phyloP scores from a whole-genome alignment of 2,797 vertebrate species.

The Parauchenoglanis ngamensis region DNA sequence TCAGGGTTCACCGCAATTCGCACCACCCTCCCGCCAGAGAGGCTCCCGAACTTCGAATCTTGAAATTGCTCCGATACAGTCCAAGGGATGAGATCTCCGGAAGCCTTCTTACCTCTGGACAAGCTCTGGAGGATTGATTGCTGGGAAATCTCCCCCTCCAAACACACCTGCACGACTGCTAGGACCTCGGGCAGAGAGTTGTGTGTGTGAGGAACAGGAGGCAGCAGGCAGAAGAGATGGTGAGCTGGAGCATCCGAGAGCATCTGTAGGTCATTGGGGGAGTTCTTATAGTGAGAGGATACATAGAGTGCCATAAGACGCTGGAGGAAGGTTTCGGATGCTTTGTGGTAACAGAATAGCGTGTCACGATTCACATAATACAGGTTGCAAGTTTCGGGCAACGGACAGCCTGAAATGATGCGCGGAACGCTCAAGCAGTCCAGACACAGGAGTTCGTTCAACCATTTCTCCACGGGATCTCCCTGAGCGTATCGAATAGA shows the following conservation, averaged over 20 bases:
- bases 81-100: conserved; percentile 97
- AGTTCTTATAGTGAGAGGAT: conserved; percentile 99
- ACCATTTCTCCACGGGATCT: conserved; percentile 94
- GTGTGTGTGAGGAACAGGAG: conserved; percentile 92
- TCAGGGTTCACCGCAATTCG: conserved; percentile 96
- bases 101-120: conserved; percentile 96
- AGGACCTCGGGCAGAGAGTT: conserved; percentile 94
- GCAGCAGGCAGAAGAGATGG: conserved; percentile 95
- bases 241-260: conserved; percentile 96
- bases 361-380: conserved; percentile 99
- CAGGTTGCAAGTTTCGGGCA: conserved; percentile 92
- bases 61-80: conserved; percentile 98
- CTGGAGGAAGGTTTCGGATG: conserved; percentile 94
- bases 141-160: conserved; percentile 95
- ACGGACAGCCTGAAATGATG: conserved; percentile 90
- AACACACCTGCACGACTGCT: conserved; percentile 94
- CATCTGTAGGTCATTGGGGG: conserved; percentile 97
- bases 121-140: conserved; percentile 94
- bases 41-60: conserved; percentile 89
- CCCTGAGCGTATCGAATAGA: conserved; percentile 92
- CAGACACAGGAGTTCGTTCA: conserved; percentile 91
- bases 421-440: conserved; percentile 92
- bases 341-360: conserved; percentile 96
- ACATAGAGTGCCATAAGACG: conserved; percentile 95
- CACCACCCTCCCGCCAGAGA: conserved; percentile 91